Evolutionary conservation across 2,113 vertebrate genomes (phyloP).

Genomic region (Chionomys nivalis): DNA sequence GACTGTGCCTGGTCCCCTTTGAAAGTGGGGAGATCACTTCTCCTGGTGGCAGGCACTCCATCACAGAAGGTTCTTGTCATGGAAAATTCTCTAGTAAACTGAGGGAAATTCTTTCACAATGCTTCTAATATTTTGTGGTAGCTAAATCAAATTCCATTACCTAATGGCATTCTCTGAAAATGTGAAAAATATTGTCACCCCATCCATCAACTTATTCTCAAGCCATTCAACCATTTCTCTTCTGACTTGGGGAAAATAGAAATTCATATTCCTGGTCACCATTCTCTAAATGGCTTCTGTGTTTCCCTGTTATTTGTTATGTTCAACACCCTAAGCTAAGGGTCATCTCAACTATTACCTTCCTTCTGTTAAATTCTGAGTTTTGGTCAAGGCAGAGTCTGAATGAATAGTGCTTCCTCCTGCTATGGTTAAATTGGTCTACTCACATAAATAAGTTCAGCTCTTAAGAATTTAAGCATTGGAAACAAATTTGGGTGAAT

Average conservation of each 20-base stretch:
- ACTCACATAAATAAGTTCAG: neutral
- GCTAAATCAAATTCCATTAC: neutral
- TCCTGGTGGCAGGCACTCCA: neutral
- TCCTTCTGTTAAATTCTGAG: neutral
- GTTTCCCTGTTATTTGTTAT: neutral
- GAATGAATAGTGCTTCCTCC: too few species aligned
- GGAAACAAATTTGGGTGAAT: neutral
- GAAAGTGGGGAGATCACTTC: neutral
- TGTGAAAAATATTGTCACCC: neutral
- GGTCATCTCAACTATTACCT: neutral
- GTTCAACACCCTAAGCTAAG: neutral
- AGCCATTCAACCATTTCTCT: neutral
- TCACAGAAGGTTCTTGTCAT: neutral
- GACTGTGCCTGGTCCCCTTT: neutral
- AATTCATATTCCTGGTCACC: neutral
- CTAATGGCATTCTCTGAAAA: slow-evolving; percentile 35
- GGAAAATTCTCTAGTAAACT: neutral
- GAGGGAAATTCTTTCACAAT: neutral
- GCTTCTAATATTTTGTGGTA: neutral
- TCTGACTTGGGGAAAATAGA: too few species aligned
- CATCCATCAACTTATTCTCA: neutral
- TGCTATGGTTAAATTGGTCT: neutral
- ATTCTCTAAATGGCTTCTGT: neutral
- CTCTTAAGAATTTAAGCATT: neutral
- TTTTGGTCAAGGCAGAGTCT: neutral